A percentile compares a stretch with the other conserved stretches of the same genome.
Conservation (phyloP, 2,888 invertebrate species). For the Prenolepis imparis region DNA sequence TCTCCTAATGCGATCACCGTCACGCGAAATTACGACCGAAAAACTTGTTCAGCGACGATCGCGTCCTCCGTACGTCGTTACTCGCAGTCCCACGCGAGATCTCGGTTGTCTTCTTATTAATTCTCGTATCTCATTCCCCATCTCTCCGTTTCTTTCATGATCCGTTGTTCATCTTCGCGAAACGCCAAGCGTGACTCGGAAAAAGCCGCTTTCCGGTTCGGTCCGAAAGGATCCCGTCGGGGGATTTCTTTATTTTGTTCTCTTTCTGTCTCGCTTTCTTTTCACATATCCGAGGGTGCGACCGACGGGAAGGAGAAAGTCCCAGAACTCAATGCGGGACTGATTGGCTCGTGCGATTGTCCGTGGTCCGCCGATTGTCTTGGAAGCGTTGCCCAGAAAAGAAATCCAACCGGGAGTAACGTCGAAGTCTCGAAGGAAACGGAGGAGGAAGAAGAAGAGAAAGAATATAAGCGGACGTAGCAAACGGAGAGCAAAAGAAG, state of each 20-base stretch:
- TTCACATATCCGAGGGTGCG: constrained; percentile 4
- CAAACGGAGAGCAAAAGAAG: constrained; percentile 12
- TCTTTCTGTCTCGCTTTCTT: constrained; percentile 5
- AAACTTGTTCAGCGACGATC: background rate
- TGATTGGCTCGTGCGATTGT: constrained; percentile 79
- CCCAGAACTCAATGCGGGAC: constrained; percentile 71
- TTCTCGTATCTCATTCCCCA: constrained; percentile 13
- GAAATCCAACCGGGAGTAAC: constrained; percentile 68
- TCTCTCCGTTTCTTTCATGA: background rate
- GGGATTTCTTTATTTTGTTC: constrained; percentile 20
- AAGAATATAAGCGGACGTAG: constrained; percentile 8
- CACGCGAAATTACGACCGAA: background rate
- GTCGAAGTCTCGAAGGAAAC: constrained; percentile 53
- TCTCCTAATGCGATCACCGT: background rate
- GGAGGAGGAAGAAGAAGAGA: constrained; percentile 7
- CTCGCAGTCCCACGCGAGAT: constrained; percentile 7
- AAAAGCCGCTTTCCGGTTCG: constrained; percentile 56
- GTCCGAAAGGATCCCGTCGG: constrained; percentile 18
- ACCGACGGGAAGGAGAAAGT: constrained; percentile 35
- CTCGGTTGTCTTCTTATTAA: constrained; percentile 28
- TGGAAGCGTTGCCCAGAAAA: constrained; percentile 57
- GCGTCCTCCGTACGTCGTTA: background rate
- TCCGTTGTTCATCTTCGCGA: constrained; percentile 2
- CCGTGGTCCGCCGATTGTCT: constrained; percentile 74
- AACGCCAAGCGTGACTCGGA: constrained; percentile 32